Evolutionary conservation across 2,113 vertebrate species (phyloP).

Genomic region (Ophiodon elongatus): DNA sequence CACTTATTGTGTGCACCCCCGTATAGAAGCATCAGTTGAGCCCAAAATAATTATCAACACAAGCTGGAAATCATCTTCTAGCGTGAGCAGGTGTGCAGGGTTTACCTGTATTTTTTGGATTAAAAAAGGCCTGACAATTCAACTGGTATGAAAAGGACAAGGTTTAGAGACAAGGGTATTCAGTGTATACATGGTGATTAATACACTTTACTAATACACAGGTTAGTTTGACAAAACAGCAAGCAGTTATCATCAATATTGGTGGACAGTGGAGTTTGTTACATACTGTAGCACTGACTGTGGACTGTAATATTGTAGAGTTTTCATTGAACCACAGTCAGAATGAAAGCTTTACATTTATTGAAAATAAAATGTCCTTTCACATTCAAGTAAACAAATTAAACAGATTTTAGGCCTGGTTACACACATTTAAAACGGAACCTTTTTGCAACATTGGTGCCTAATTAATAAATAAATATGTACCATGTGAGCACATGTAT

Average conservation of each 20-base stretch:
- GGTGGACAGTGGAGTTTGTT: too few species aligned
- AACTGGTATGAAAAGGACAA: neutral
- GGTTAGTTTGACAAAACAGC: neutral
- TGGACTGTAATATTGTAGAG: too few species aligned
- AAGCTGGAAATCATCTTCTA: conserved; percentile 6
- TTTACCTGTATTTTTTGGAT: neutral
- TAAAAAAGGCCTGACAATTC: neutral
- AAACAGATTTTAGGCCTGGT: too few species aligned
- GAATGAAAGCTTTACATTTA: too few species aligned
- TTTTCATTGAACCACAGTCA: too few species aligned
- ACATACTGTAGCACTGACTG: too few species aligned
- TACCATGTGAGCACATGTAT: too few species aligned
- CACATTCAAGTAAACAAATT: too few species aligned
- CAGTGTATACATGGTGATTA: neutral
- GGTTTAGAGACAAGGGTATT: neutral
- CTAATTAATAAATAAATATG: too few species aligned
- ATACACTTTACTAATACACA: neutral
- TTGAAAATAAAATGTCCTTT: too few species aligned
- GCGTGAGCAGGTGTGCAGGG: neutral
- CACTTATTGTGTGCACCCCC: conserved; percentile 12
- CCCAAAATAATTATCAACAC: conserved; percentile 8
- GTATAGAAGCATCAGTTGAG: conserved; percentile 36
- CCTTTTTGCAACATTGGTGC: too few species aligned
- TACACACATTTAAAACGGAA: too few species aligned
- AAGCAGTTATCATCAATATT: neutral